phyloP scores from a whole-genome alignment of 2,888 invertebrate species.

The Drosophila lutescens region DNA sequence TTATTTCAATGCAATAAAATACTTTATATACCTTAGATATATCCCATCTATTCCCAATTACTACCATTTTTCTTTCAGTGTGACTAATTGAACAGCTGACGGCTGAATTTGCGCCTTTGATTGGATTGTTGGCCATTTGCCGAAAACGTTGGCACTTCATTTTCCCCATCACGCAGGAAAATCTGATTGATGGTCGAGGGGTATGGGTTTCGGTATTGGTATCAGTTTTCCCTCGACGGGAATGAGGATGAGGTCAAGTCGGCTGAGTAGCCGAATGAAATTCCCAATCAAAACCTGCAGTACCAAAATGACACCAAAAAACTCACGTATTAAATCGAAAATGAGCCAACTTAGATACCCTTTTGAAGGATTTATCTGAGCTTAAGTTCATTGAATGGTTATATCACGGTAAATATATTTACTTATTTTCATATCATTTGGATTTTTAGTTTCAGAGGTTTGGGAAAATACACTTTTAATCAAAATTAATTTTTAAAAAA shows the following conservation, averaged over 20 bases:
- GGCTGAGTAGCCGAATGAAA: constrained; percentile 4
- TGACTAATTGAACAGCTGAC: constrained; percentile 16
- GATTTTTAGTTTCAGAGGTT: neutral
- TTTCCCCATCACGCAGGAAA: neutral
- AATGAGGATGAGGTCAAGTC: constrained; percentile 5
- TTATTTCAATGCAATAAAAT: too few relatives aligned
- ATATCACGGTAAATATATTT: fast-evolving
- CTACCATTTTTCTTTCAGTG: neutral
- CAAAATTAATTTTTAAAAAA: too few relatives aligned
- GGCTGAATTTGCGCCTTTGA: constrained; percentile 1
- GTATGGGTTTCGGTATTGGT: neutral
- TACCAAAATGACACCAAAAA: neutral
- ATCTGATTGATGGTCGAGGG: constrained; percentile 8
- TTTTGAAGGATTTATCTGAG: neutral
- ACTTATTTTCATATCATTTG: neutral
- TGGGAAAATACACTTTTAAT: neutral
- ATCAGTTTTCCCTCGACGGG: neutral
- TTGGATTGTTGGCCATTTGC: constrained; percentile 30
- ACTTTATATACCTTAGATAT: too few relatives aligned
- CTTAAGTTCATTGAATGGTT: neutral
- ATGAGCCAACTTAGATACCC: constrained; percentile 1
- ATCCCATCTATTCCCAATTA: too few relatives aligned
- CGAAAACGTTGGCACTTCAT: constrained; percentile 19
- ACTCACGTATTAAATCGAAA: neutral
- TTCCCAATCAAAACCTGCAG: constrained; percentile 6